Base-by-base conservation (phyloP, 1,140 invertebrate genomes). In the Saccostrea echinata region DNA sequence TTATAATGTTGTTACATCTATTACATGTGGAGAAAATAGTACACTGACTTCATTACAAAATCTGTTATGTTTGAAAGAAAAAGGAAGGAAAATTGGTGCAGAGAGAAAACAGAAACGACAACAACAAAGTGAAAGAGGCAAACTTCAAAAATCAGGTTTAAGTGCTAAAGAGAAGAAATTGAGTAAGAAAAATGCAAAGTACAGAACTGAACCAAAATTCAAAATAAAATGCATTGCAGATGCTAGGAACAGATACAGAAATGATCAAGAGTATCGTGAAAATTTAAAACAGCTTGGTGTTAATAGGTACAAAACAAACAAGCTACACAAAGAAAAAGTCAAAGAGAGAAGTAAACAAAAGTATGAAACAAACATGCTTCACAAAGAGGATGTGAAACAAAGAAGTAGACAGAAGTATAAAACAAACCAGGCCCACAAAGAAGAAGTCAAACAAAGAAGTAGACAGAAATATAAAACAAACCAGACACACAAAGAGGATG, bases 351-450 rank as follows among this genome's bases (percentile, higher is more conserved):
- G n/a, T n/a, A n/a, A n/a, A 11, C 1, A 24, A 3, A 83, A 83
- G 21, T 83, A 83, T 13, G 16, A n/a, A 83, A 3, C 2, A 21
- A 21, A 18, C n/a, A 43, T 1, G 16, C 3, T 18, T n/a, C 35
- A 83, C 43, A 83, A 30, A 83, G 81, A 83, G 35, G 24, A 52
- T 43, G 16, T 83, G 13, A 83, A 43, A 18, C 27, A 6, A 83
- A 43, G 9, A 43, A 43, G 35, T 43, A 43, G 35, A 43, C 35
- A 43, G 6, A 43, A 43, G 6, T 43, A 43, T 6, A 43, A 43
- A 43, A 6, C 6, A 3, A 6, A 43, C 35, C 1, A 43, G 1
- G 1, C 6, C 1, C 35, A 43, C 6, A 43, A 6, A 43, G 35
- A 43, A 6, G 35, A 43, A 3, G 35, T 43, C 35, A 43, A 43